Base-by-base conservation (phyloP, 2,888 invertebrate species). In the Taenaris catops region DNA sequence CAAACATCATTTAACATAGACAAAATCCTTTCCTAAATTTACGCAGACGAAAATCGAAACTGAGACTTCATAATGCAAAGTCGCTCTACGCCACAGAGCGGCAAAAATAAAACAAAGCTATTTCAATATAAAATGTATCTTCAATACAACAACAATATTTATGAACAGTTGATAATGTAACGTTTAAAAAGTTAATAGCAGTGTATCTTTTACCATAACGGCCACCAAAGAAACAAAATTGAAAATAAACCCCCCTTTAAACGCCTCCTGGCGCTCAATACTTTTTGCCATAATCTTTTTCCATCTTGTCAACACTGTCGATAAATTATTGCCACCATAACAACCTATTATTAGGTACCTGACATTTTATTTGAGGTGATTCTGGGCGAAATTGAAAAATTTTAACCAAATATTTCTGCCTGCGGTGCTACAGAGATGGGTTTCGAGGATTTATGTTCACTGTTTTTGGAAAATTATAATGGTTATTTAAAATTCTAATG, bases 201-300 rank as follows among this genome's bases (percentile, higher is more conserved):
- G 25, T n/a, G n/a, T 16, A 7, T 21, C 51, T 52, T 63, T 74
- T 69, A n/a, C n/a, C n/a, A 72, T 70, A 66, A 69, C 65, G 72
- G 67, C 81, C 80, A 83, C 80, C 79, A 63, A 71, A 67, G 73
- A 66, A 66, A 63, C 59, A 56, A 72, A 73, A 86, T 84, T 84
- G 80, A 83, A 84, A 81, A 81, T 84, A 81, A 79, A 76, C 80
- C 67, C 67, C n/a, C n/a, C n/a, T n/a, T n/a, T n/a, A n/a, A n/a
- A 72, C 78, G 64, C 74, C 79, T 75, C 71, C 68, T 69, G 75
- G 71, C 68, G 75, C 56, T 69, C 61, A 54, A 51, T 58, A 53
- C 54, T 64, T 67, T 68, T 68, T 68, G 62, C 53, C 45, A 55
- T 48, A 51, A 54, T 62, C 53, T 64, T 73, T 75, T 72, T 67